phyloP scores from a whole-genome alignment of 2,888 invertebrate genomes.

The Calliphora vomitoria region DNA sequence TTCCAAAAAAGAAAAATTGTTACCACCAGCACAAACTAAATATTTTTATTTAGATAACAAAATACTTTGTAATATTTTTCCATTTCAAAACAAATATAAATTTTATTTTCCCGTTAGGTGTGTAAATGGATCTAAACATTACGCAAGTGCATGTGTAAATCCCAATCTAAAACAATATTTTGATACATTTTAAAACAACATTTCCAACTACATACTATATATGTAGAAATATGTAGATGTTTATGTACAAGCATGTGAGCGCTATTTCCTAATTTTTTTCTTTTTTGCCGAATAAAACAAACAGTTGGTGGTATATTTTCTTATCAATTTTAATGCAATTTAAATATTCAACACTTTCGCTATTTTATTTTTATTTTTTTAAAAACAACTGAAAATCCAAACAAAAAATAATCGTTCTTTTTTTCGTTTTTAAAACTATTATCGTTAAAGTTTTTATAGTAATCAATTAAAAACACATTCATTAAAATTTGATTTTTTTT shows the following conservation, averaged over 20 bases:
- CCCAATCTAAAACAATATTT: not conserved
- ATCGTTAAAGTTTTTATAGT: conserved; percentile 57
- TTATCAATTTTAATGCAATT: conserved; percentile 45
- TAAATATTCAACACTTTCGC: conserved; percentile 20
- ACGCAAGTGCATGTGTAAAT: not conserved
- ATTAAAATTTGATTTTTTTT: conserved; percentile 35
- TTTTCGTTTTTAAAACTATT: conserved; percentile 54
- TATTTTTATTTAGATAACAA: not conserved
- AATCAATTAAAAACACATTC: conserved; percentile 71
- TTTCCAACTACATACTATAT: not conserved
- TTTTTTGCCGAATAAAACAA: not conserved
- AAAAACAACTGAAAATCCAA: conserved; percentile 4
- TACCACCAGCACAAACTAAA: not conserved
- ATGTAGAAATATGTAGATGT: too few relatives aligned
- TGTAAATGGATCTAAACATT: not conserved
- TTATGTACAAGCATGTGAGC: not conserved
- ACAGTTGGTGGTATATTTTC: conserved; percentile 28
- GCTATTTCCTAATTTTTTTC: not conserved
- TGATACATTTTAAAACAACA: not conserved
- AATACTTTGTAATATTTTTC: conserved; percentile 2
- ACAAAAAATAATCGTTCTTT: not conserved
- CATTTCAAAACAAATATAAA: not conserved
- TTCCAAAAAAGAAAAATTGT: too few relatives aligned
- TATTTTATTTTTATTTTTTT: not conserved
- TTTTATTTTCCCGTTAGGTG: not conserved